These are phyloP conservation scores for Sprattus sprattus DNA, from an alignment of 2,113 vertebrate genomes.

Conservation along the genomic window DNA sequence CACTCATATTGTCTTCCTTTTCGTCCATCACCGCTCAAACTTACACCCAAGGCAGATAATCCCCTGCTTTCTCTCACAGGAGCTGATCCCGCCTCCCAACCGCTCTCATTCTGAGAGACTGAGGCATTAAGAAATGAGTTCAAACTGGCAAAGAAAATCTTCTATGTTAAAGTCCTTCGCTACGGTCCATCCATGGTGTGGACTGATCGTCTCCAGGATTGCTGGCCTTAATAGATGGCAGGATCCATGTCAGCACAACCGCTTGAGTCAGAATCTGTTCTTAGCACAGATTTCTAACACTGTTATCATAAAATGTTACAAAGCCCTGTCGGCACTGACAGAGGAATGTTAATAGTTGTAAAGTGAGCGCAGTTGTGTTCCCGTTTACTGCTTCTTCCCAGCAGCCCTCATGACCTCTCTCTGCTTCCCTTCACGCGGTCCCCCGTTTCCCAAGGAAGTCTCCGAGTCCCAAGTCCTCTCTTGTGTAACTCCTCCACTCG, in stretches of 20 bases:
- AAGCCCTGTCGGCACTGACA: neutral
- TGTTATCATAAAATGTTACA: neutral
- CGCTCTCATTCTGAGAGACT: neutral
- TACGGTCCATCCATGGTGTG: neutral
- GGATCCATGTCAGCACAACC: neutral
- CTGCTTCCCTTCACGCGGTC: neutral
- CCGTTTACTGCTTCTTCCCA: neutral
- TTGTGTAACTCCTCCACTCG: slow-evolving; percentile 30
- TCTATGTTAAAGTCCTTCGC: neutral
- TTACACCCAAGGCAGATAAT: neutral
- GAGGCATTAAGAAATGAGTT: neutral
- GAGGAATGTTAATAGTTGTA: neutral
- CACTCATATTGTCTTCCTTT: neutral
- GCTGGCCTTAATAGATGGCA: neutral
- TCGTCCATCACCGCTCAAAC: neutral
- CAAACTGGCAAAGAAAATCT: neutral
- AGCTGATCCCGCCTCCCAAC: neutral
- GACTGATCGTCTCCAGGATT: neutral
- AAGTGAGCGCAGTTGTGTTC: neutral
- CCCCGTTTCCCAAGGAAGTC: neutral
- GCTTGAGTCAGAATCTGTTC: neutral
- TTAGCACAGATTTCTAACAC: neutral
- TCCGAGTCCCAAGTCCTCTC: slow-evolving; percentile 17
- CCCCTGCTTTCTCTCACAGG: neutral
- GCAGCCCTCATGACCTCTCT: neutral